Percentiles rank a stretch among this genome's conserved stretches.
phyloP scores from a whole-genome alignment of 1,140 invertebrate genomes.

The Cotesia chilonis region DNA sequence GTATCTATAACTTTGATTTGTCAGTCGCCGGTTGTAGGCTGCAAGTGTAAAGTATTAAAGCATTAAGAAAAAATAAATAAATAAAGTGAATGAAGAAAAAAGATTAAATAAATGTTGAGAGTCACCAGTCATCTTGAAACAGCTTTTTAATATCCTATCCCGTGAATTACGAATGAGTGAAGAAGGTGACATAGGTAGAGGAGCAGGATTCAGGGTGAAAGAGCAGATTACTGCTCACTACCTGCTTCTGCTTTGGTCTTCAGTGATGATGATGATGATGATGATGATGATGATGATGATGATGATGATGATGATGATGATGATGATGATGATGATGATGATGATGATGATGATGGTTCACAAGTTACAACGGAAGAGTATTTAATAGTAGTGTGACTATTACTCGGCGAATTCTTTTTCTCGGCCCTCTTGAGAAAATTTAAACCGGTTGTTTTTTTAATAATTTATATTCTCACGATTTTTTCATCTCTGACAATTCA shows the following conservation, averaged over 20 bases:
- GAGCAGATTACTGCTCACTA: conserved; percentile 31
- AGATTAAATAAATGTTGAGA: conserved; percentile 15
- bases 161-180: conserved; percentile 7
- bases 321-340: conserved; percentile 19
- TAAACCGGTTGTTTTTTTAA: conserved; percentile 5
- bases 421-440: conserved; percentile 25
- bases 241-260: conserved; percentile 22
- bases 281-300: conserved; percentile 19
- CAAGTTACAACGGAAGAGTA: conserved; percentile 36
- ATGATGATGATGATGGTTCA: conserved; percentile 20
- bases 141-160: conserved; percentile 39
- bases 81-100: conserved; percentile 23
- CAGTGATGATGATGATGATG: conserved; percentile 18
- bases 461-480: conserved; percentile 28
- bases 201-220: conserved; percentile 18
- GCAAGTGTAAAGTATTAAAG: conserved; percentile 3
- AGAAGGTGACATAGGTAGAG: conserved; percentile 22
- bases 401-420: conserved; percentile 45
- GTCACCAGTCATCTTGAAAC: conserved; percentile 36
- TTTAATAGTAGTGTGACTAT: conserved; percentile 43
- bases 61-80: conserved; percentile 10
- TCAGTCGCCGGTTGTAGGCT: conserved; percentile 9
- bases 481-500: background rate
- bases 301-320: conserved; percentile 19
- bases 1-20: conserved; percentile 7